Base-by-base conservation (phyloP, 2,113 vertebrate genomes). In the Dolichallabes microphthalmus region DNA sequence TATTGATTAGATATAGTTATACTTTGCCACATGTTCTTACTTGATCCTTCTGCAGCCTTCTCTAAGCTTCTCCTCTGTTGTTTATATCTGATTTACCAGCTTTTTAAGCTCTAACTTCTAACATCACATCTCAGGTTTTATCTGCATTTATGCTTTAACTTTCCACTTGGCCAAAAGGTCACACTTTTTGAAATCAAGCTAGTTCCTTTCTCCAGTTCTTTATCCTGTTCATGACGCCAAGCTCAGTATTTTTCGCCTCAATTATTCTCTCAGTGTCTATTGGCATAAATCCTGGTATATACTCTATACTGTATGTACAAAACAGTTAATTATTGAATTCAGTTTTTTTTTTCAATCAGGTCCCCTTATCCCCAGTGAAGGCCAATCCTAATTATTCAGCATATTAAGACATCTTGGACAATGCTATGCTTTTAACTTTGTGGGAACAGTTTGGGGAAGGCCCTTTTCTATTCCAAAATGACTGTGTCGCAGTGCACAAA, bases 21-120 rank as follows among this genome's bases (percentile, higher is more conserved):
- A 45, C 30, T 45, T 19, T 61, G 35, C 55, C 77, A 60, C 53
- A 32, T 85, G 66, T 74, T 63, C 77, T 74, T 73, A 22, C 39
- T 61, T 45, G 30, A 60, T 61, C 84, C 64, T 45, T 52, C 52
- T 55, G 22, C 60, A 71, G 74, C 45, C 75, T 85, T 32, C 39
- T 35, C 6, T 13, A 35, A 68, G 57, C 75, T 55, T 68, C 39
- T 45, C 12, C 75, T 68, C 61, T 35, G 25, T 45, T 58, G 58
- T 20, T 73, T 39, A 4, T 81, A 81, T 58, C 52, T 15, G 52
- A 45, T n/a, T 12, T 63, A 7, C 32, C 53, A 74, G 55, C 35
- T 61, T 45, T 63, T 63, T 9, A 73, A 73, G 39, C 39, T 50
- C 35, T 50, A 39, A 1, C 35, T 73, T 50, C 17, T 1, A 45